phyloP scores from a whole-genome alignment of 2,113 vertebrate species.

The Pseudonaja textilis region DNA sequence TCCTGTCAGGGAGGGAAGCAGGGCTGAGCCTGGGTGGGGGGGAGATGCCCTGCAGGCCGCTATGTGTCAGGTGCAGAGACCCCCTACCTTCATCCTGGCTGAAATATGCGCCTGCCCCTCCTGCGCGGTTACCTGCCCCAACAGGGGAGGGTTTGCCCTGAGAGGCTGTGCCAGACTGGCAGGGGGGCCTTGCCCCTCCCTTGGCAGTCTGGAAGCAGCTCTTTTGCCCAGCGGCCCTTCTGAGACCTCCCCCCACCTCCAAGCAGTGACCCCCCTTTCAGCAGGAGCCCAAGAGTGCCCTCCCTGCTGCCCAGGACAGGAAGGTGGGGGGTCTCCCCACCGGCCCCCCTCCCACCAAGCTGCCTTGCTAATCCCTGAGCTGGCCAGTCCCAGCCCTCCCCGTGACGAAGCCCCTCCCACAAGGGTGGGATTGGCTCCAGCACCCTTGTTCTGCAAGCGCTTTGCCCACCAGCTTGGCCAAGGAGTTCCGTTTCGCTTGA shows the following conservation, averaged over 20 bases:
- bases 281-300: neutral
- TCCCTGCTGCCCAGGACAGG: neutral
- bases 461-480: neutral
- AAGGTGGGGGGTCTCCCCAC: neutral
- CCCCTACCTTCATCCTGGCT: conserved; percentile 72
- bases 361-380: neutral
- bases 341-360: accelerated
- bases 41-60: neutral
- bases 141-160: neutral
- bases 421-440: neutral
- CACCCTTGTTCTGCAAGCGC: neutral
- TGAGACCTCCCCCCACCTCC: neutral
- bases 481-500: neutral
- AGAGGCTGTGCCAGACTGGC: neutral
- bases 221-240: neutral
- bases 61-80: neutral
- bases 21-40: accelerated
- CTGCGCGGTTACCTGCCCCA: conserved; percentile 76
- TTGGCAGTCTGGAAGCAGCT: neutral
- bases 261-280: neutral
- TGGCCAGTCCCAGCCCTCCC: neutral
- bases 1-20: conserved; percentile 54
- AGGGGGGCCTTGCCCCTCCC: neutral
- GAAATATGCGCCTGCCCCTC: conserved; percentile 77
- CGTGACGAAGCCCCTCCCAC: neutral